Base-by-base conservation (phyloP, 1,140 invertebrate genomes). In the Procambarus virginalis region DNA sequence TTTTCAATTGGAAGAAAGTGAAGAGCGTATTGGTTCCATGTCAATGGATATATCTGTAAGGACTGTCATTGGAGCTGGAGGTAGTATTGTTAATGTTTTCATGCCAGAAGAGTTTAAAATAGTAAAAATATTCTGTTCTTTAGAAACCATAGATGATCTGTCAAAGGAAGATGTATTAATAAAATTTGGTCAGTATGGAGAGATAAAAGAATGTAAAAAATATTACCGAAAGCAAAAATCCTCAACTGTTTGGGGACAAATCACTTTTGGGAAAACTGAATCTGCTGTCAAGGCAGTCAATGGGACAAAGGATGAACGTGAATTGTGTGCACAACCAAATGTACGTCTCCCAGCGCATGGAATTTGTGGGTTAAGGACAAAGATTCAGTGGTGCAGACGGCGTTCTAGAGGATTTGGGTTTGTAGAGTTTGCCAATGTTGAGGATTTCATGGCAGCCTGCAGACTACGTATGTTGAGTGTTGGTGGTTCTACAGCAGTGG, bases 341-440 rank as follows among this genome's bases (percentile, higher is more conserved):
- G 51, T 55, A 20, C 84, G 84, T 4, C 5, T 51, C 9, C 48
- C 73, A 58, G 51, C 2, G 20, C 70, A 77, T 8, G 17, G 17
- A n/a, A 73, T 45, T 8, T 34, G 17, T 77, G 73, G 73, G 20
- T 86, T 86, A 73, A 86, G 51, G 12, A 60, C 84, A 12, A 86
- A 60, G 75, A 77, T 86, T 45, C 75, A 78, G 73, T 86, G 84
- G 84, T 86, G 84, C 12, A 76, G 84, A 51, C 48, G 84, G 60
- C 73, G 68, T 12, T 86, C 84, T 22, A 77, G n/a, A 45, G 84
- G 84, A 2, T 86, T 78, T 77, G 84, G 84, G 1, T 86, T 75
- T 78, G 84, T 86, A 17, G 73, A 76, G n/a, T 86, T 86, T 78
- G 75, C 48, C 34, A 45, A 78, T 60, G 55, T 86, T 2, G 84